Evolutionary conservation across 2,888 invertebrate species (phyloP).

Genomic region (Amorpha juglandis): DNA sequence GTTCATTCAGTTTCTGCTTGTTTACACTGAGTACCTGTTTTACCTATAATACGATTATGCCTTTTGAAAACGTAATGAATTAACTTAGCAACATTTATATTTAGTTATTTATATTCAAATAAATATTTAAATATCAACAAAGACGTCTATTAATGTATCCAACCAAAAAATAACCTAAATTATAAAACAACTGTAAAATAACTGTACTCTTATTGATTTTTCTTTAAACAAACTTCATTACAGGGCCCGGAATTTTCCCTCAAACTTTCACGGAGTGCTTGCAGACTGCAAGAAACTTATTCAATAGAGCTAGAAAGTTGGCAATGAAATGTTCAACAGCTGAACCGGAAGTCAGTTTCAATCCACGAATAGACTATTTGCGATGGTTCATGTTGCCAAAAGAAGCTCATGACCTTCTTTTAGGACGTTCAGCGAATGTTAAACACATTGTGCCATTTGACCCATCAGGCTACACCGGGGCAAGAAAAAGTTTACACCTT

Average conservation of each 20-base stretch:
- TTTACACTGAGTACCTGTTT: no score
- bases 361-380: slow-evolving; percentile 87
- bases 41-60: no score
- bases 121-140: no score
- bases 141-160: no score
- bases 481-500: slow-evolving; percentile 74
- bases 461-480: slow-evolving; percentile 84
- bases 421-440: slow-evolving; percentile 90
- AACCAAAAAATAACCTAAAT: no score
- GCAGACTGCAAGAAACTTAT: slow-evolving; percentile 90
- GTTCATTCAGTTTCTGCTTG: no score
- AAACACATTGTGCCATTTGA: slow-evolving; percentile 91
- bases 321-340: slow-evolving; percentile 89
- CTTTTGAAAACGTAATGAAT: no score
- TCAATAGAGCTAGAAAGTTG: slow-evolving; percentile 90
- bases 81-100: no score
- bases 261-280: slow-evolving; percentile 90
- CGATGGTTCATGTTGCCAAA: slow-evolving; percentile 96
- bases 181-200: no score
- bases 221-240: slow-evolving; percentile 32
- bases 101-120: no score
- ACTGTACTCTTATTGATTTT: no score
- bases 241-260: slow-evolving; percentile 88
- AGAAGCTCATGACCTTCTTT: slow-evolving; percentile 91
- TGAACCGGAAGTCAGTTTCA: slow-evolving; percentile 90